Conservation (phyloP, 2,888 invertebrate genomes). For the Drosophila sordidapex region DNA sequence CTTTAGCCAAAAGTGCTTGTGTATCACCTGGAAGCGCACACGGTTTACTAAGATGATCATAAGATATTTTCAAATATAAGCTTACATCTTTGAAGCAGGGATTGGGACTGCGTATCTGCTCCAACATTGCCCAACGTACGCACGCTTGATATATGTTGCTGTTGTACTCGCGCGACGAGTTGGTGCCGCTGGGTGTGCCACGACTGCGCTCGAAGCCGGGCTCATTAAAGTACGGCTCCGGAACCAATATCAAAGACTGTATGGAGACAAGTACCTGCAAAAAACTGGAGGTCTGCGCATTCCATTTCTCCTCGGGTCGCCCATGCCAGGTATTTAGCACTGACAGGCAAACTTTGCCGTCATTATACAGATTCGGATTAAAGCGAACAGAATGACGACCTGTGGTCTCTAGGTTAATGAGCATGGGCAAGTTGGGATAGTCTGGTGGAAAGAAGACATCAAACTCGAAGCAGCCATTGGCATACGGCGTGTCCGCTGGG, state of each 20-base stretch:
- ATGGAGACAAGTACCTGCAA: constrained; percentile 96
- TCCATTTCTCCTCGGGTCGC: constrained; percentile 98
- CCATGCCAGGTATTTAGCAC: constrained; percentile 99
- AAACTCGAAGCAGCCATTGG: constrained; percentile 95
- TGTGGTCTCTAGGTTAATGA: constrained; percentile 95
- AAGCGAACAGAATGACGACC: constrained; percentile 95
- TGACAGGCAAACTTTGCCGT: constrained; percentile 97
- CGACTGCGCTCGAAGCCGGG: constrained; percentile 96
- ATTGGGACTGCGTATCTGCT: constrained; percentile 95
- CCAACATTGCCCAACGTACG: constrained; percentile 98
- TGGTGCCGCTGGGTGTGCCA: constrained; percentile 94
- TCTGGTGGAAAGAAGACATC: constrained; percentile 96
- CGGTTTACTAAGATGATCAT: neutral
- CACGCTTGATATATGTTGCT: constrained; percentile 97
- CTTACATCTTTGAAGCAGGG: constrained; percentile 95
- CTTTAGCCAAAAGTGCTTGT: constrained; percentile 97
- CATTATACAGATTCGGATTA: constrained; percentile 97
- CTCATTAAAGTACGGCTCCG: constrained; percentile 97
- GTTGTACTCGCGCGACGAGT: constrained; percentile 97
- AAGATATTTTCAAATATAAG: neutral
- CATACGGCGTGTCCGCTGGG: constrained; percentile 95
- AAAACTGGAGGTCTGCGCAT: constrained; percentile 97
- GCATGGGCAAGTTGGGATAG: constrained; percentile 93
- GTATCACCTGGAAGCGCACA: constrained; percentile 89
- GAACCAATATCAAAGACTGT: constrained; percentile 95